Percentiles rank a stretch among this genome's conserved stretches.
Conservation (phyloP, 2,113 vertebrate genomes). For the Ptyas mucosa region DNA sequence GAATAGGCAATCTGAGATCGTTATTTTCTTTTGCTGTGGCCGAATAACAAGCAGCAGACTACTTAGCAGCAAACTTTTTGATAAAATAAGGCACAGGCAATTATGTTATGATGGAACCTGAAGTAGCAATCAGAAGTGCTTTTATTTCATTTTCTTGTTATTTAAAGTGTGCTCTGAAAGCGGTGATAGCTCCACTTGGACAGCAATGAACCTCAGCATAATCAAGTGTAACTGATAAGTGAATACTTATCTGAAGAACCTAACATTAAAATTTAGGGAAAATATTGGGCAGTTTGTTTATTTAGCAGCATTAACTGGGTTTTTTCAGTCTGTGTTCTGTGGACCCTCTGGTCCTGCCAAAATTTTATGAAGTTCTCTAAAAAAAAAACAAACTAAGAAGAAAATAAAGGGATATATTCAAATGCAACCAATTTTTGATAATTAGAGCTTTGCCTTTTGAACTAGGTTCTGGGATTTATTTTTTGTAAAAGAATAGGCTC, state of each 20-base stretch:
- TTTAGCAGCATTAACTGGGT: neutral
- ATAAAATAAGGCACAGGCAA: neutral
- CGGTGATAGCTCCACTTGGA: neutral
- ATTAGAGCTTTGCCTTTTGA: neutral
- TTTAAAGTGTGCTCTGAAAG: neutral
- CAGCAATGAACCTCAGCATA: neutral
- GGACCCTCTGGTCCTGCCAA: neutral
- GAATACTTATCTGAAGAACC: neutral
- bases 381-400: neutral
- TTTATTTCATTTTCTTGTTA: slow-evolving; percentile 8
- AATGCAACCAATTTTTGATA: neutral
- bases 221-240: neutral
- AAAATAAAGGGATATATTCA: neutral
- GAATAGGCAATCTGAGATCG: neutral
- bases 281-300: neutral
- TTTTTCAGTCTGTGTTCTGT: neutral
- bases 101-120: neutral
- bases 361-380: neutral
- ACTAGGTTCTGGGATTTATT: neutral
- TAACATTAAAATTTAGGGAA: neutral
- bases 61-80: neutral
- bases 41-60: neutral
- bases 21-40: neutral
- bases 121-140: neutral
- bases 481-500: neutral